Percentiles rank a stretch among this genome's conserved stretches.
Evolutionary conservation across 1,140 invertebrate species (phyloP).

Genomic region (Rhyzopertha dominica): DNA sequence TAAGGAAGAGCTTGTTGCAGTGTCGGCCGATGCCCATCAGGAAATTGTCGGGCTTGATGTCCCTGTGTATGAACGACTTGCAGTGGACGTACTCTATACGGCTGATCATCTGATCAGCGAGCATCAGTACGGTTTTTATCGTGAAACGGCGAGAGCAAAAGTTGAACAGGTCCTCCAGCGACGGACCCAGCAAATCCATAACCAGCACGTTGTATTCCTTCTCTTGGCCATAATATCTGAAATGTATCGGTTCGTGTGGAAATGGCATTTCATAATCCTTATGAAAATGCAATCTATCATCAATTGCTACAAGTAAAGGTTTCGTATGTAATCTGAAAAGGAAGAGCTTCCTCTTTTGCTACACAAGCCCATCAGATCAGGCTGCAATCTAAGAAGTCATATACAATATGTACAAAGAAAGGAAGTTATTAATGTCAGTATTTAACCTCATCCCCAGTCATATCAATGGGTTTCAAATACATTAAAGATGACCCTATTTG

Average conservation of each 20-base stretch:
- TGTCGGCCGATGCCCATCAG: conserved; percentile 91
- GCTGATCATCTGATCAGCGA: conserved; percentile 83
- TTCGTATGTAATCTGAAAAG: background rate
- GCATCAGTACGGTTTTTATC: conserved; percentile 90
- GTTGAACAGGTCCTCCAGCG: conserved; percentile 89
- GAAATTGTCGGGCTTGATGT: conserved; percentile 93
- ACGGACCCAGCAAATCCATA: conserved; percentile 88
- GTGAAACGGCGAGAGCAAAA: conserved; percentile 88
- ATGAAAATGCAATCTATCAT: no score
- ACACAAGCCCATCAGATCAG: background rate
- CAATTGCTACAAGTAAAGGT: conserved; percentile 5
- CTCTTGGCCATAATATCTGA: conserved; percentile 67
- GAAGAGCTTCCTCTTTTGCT: background rate
- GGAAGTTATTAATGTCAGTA: background rate
- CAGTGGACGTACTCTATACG: conserved; percentile 86
- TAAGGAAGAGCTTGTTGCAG: conserved; percentile 86
- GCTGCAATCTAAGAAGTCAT: background rate
- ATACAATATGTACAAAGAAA: background rate
- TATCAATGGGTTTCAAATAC: no score
- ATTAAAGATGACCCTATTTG: no score
- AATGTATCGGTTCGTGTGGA: conserved; percentile 21
- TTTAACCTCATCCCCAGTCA: no score
- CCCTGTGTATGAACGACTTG: conserved; percentile 88
- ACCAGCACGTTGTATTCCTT: conserved; percentile 85
- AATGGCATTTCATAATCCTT: no score